Base-by-base conservation (phyloP, 53 echinoderm and acorn worm genomes). In the Arbacia lixula region DNA sequence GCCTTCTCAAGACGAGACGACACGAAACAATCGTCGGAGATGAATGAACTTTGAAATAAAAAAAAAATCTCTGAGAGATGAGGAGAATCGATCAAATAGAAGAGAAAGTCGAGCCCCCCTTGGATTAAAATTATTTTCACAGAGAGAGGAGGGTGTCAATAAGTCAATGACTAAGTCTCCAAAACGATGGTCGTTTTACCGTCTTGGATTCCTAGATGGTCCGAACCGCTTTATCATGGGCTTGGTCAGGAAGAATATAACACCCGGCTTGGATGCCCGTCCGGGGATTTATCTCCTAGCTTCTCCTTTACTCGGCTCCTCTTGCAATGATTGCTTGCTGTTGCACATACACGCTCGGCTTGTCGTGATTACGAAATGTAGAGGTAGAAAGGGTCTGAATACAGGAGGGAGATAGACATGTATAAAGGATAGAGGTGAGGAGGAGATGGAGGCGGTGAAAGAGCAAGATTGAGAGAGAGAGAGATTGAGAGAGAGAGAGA, bases 61-160 rank as follows among this genome's bases (percentile, higher is more conserved):
- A 6, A 67, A 67, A 37, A 4, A n/a, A 20, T 24, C 36, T 36
- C 8, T 46, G 39, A 38, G 38, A 38, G 39, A 17, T 31, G 67
- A 71, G 50, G 71, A 12, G 30, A 71, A 71, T 71, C 72, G 72
- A 71, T 68, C 50, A 49, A 71, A 49, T 14, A 29, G 28, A 16
- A 4, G 30, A 16, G 72, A 71, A 71, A 71, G 46, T 20, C 39
- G 38, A 68, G 9, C 21, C 68, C 38, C 21, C 41, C 36, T 68
- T 68, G 68, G 68, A 68, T 68, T 68, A 39, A 42, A 68, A 68
- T 68, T 38, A 68, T 68, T 68, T 68, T 68, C 42, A 63, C 68
- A 71, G 50, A 46, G 50, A 46, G 72, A 11, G 46, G 67, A 8
- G 36, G 72, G 26, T 71, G 72, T 71, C 72, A 49, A 71, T 71